Evolutionary conservation across 2,888 invertebrate species (phyloP).

Genomic region (Xestia xanthographa): DNA sequence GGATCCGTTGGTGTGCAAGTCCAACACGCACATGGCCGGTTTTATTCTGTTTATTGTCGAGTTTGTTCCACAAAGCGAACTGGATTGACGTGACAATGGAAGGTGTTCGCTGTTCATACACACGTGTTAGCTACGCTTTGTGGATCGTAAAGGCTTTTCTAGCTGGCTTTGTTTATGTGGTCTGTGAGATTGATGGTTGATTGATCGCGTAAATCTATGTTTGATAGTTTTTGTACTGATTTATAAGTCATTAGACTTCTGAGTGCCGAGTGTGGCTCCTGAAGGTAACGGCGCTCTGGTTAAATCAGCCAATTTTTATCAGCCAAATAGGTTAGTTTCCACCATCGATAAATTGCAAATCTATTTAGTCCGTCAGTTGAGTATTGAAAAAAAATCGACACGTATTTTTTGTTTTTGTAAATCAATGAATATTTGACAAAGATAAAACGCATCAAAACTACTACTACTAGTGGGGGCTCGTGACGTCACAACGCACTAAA

Average conservation of each 20-base stretch:
- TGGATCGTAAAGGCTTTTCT: slow-evolving; percentile 12
- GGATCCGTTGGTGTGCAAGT: not conserved
- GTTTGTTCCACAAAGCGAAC: slow-evolving; percentile 35
- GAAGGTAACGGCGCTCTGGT: too few species aligned
- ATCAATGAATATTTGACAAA: too few species aligned
- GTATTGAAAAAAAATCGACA: too few species aligned
- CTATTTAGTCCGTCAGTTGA: too few species aligned
- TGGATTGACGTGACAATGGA: slow-evolving; percentile 42
- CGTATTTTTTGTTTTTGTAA: too few species aligned
- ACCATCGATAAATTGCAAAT: too few species aligned
- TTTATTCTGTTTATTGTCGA: slow-evolving; percentile 33
- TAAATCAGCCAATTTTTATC: not conserved
- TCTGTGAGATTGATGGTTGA: slow-evolving; percentile 12
- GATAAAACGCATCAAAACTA: too few species aligned
- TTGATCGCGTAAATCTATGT: slow-evolving; percentile 16
- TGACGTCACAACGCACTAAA: too few species aligned
- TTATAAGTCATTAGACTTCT: not conserved
- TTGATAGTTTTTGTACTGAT: slow-evolving; percentile 22
- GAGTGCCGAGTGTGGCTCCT: not conserved
- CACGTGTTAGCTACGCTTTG: slow-evolving; percentile 22
- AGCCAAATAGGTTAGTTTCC: too few species aligned
- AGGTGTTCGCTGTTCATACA: slow-evolving; percentile 11
- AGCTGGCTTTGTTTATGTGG: slow-evolving; percentile 18
- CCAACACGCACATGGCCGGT: not conserved
- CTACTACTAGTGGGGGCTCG: too few species aligned